Base-by-base conservation (phyloP, 2,797 vertebrate genomes). In the Balearica regulorum region DNA sequence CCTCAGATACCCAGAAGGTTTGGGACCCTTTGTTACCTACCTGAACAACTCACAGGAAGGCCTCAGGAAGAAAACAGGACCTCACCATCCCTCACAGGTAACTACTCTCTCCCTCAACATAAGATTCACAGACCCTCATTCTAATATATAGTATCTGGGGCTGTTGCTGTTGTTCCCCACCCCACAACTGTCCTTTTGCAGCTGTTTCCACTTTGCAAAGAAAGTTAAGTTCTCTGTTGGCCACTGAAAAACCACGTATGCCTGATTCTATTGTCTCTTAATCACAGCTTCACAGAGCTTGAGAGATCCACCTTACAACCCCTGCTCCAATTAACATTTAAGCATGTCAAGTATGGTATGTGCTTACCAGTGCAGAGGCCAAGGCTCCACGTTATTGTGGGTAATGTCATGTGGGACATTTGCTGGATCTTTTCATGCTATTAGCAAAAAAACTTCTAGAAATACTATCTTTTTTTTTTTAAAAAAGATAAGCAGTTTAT, bases 61-160 rank as follows among this genome's bases (percentile, higher is more conserved):
- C 5, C 37, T 46, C 2, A 65, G 33, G 21, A 39, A 29, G 7
- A 65, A 82, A 82, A 46, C 0, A 0, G 6, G 5, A 35, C 4
- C 18, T 80, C 11, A 25, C 16, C 15, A 18, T 1, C 1, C 9
- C 31, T n/a, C 6, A 2, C 11, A 73, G 13, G 13, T 6, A 68
- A 13, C 57, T 64, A 5, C 19, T 11, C 28, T 54, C 58, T 64
- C 18, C 25, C 11, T 22, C 11, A 90, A 0, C 6, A 6, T 39
- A 1, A 21, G 9, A 11, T 11, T 58, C 9, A 1, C 9, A 48
- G 17, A 4, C 28, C 17, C 49, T 48, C 18, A 51, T 46, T 51
- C 31, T 49, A n/a, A 71, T 16, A 39, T 11, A 20, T 3, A 13
- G 20, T 6, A 29, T 9, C 80, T 65, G 49, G 10, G 17, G 26